Percentiles rank a stretch among this genome's conserved stretches.
Evolutionary conservation across 2,888 invertebrate genomes (phyloP).

Genomic region (Dicroscelio sp.): DNA sequence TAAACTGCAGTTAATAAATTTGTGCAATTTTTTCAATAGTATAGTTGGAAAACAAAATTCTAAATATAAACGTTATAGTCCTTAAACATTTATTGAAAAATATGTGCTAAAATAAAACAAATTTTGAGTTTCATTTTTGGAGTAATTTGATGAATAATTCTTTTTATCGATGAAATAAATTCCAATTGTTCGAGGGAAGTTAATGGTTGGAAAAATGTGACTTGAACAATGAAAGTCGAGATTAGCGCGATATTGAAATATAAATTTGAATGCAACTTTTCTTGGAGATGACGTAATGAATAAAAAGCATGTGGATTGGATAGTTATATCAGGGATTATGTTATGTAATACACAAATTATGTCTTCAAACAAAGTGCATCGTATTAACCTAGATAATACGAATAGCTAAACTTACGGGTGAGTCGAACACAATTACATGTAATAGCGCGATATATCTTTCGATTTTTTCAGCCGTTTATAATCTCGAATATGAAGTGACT

Average conservation of each 20-base stretch:
- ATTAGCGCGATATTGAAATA: slow-evolving; percentile 50
- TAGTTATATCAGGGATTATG: slow-evolving; percentile 54
- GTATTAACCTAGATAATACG: slow-evolving; percentile 56
- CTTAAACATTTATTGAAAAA: too few species aligned
- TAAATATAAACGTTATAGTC: too few species aligned
- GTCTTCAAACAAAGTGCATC: slow-evolving; percentile 56
- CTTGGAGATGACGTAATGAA: slow-evolving; percentile 38
- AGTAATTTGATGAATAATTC: too few species aligned
- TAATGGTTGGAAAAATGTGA: background rate
- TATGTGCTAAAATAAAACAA: too few species aligned
- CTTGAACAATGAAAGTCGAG: slow-evolving; percentile 2
- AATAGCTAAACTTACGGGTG: slow-evolving; percentile 56
- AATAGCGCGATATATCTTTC: slow-evolving; percentile 32
- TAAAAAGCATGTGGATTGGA: slow-evolving; percentile 46
- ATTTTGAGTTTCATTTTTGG: too few species aligned
- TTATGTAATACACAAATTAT: slow-evolving; percentile 64
- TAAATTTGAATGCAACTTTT: slow-evolving; percentile 44
- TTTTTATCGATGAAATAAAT: too few species aligned
- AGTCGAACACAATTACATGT: slow-evolving; percentile 50
- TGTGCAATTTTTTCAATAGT: too few species aligned
- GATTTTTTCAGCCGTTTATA: slow-evolving; percentile 17
- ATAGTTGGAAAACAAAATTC: too few species aligned
- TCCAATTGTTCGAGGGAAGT: background rate
- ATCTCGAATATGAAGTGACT: too few species aligned
- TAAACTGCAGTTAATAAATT: background rate